Conservation (phyloP, 2,888 invertebrate genomes). For the Idaea straminata region DNA sequence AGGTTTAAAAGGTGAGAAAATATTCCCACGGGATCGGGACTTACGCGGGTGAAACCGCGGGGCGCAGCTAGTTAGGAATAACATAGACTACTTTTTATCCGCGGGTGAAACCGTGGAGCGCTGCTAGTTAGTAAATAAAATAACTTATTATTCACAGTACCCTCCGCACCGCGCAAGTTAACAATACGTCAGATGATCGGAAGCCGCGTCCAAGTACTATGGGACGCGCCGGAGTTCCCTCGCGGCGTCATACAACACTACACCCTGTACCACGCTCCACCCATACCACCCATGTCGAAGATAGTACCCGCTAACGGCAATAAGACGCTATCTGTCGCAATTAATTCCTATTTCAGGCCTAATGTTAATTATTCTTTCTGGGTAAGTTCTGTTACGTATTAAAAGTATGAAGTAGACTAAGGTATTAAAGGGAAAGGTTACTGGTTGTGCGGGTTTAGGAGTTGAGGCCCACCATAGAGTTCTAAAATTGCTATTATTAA, state of each 20-base stretch:
- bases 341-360: conserved; percentile 78
- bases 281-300: conserved; percentile 78
- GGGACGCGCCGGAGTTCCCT: conserved; percentile 83
- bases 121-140: too few species aligned
- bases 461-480: too few species aligned
- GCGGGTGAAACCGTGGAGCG: too few species aligned
- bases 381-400: conserved; percentile 66
- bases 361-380: conserved; percentile 85
- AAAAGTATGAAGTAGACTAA: background rate
- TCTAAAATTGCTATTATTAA: too few species aligned
- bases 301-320: conserved; percentile 56
- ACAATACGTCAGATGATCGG: conserved; percentile 83
- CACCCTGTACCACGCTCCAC: conserved; percentile 83
- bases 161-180: conserved; percentile 84
- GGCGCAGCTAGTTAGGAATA: too few species aligned
- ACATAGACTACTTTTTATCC: too few species aligned
- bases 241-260: conserved; percentile 84
- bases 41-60: too few species aligned
- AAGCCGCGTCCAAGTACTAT: conserved; percentile 82
- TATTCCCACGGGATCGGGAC: too few species aligned
- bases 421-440: background rate
- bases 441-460: too few species aligned
- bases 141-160: conserved; percentile 58
- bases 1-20: too few species aligned
- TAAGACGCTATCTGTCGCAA: conserved; percentile 60